Base-by-base conservation (phyloP, 2,113 vertebrate genomes). In the Semnornis frantzii region DNA sequence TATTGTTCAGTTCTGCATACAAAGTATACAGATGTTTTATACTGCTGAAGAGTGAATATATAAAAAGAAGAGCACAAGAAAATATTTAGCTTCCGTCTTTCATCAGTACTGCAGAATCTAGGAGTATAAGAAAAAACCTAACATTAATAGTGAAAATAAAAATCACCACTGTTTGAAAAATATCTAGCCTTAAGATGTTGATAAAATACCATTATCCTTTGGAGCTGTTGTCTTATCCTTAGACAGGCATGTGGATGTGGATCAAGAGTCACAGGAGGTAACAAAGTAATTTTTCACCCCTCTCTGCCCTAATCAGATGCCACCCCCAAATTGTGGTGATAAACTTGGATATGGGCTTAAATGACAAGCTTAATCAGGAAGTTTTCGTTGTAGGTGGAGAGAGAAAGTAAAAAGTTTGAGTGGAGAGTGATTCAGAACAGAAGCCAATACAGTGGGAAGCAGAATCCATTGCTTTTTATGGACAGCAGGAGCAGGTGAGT, bases 1-100 rank as follows among this genome's bases (percentile, higher is more conserved):
- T 71, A 93, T 86, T 90, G 65, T 39, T 96, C 76, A 84, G n/a
- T 39, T 93, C 59, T 92, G 87, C 77, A 89, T 91, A 58, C 31
- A 71, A 90, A 94, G 5, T 65, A 55, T 75, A 82, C 63, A 93
- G 91, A 94, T 92, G 70, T 90, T 88, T 86, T 80, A 57, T 59
- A 44, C 27, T 84, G 70, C 52, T 72, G 30, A 92, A 68, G 33
- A 75, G 13, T 42, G 31, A 65, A 79, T 44, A 10, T 33, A 58
- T 48, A 42, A 74, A 83, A 81, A 83, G 48, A 42, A 83, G 18
- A 33, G 37, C 25, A 59, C 28, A 57, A 42, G 48, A 72, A 20
- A 73, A 21, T 4, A 59, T 46, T 75, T 76, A 54, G 21, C 37
- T 81, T 89, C 55, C 65, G 18, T 66, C 21, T 93, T 91, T 85